These are phyloP conservation scores for Aspiorhynchus laticeps DNA, from an alignment of 2,113 vertebrate genomes.

Conservation along the genomic window DNA sequence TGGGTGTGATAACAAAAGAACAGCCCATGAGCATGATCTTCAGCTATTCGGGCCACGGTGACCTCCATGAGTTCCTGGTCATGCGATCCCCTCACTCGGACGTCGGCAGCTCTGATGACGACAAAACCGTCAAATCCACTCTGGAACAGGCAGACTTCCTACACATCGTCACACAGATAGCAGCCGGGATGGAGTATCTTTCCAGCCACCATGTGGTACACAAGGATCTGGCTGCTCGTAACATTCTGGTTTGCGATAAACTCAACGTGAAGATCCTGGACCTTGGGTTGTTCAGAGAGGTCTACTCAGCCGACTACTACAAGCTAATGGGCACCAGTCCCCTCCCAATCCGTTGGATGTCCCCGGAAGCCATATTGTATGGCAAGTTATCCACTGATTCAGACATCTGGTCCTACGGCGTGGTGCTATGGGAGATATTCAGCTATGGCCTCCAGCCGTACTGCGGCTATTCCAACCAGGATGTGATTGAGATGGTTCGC, in stretches of 20 bases:
- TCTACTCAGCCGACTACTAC: slow-evolving; percentile 96
- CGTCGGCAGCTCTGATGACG: slow-evolving; percentile 92
- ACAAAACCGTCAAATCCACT: slow-evolving; percentile 89
- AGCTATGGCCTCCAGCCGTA: slow-evolving; percentile 97
- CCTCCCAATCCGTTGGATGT: slow-evolving; percentile 97
- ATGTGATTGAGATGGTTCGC: slow-evolving; percentile 95
- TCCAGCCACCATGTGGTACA: slow-evolving; percentile 91
- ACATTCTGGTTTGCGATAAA: slow-evolving; percentile 93
- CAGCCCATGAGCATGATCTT: slow-evolving; percentile 95
- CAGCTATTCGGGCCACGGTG: slow-evolving; percentile 87
- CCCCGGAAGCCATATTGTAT: slow-evolving; percentile 91
- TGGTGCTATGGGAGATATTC: slow-evolving; percentile 96
- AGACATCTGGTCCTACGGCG: slow-evolving; percentile 95
- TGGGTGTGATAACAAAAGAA: slow-evolving; percentile 91
- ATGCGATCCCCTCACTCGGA: slow-evolving; percentile 94
- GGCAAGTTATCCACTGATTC: slow-evolving; percentile 95
- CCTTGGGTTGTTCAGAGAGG: slow-evolving; percentile 91
- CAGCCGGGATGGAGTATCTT: slow-evolving; percentile 96
- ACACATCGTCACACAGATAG: slow-evolving; percentile 89
- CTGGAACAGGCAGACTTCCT: slow-evolving; percentile 94
- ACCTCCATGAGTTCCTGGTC: slow-evolving; percentile 94
- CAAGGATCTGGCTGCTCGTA: slow-evolving; percentile 94
- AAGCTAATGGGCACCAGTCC: slow-evolving; percentile 84
- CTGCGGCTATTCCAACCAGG: slow-evolving; percentile 95
- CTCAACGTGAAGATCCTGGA: slow-evolving; percentile 91